Conservation (phyloP, 2,888 invertebrate species). For the Drosophila phalerata region DNA sequence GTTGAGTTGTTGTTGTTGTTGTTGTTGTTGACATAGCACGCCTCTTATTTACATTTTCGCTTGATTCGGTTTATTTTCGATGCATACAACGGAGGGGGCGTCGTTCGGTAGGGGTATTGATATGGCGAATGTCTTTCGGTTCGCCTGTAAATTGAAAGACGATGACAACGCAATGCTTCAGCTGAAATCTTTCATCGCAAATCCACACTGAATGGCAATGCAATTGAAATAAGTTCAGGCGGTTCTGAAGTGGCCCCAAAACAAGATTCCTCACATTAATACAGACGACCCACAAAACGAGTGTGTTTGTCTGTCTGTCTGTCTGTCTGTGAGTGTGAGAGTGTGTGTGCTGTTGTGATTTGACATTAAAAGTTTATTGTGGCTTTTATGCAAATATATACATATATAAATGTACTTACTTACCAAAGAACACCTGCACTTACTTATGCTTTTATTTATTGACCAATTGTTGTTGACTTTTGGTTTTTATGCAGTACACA, state of each 20-base stretch:
- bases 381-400: constrained; percentile 21
- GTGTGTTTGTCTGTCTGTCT: constrained; percentile 10
- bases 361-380: constrained; percentile 37
- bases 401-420: constrained; percentile 13
- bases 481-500: constrained; percentile 2
- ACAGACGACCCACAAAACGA: constrained; percentile 58
- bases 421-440: constrained; percentile 6
- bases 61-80: constrained; percentile 79
- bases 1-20: constrained; percentile 34
- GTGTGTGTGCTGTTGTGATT: constrained; percentile 26
- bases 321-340: constrained; percentile 13
- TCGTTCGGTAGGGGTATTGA: background rate
- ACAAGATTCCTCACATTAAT: constrained; percentile 48
- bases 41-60: constrained; percentile 80
- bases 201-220: constrained; percentile 51
- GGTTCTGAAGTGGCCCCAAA: constrained; percentile 34
- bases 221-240: constrained; percentile 49
- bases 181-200: constrained; percentile 53
- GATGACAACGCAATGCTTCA: constrained; percentile 62
- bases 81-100: constrained; percentile 32
- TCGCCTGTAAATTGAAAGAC: constrained; percentile 70
- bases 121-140: constrained; percentile 49
- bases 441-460: constrained; percentile 38
- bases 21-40: constrained; percentile 43
- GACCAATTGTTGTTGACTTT: constrained; percentile 42